Evolutionary conservation across 2,888 invertebrate genomes (phyloP).

Genomic region (Cataglyphis livida): DNA sequence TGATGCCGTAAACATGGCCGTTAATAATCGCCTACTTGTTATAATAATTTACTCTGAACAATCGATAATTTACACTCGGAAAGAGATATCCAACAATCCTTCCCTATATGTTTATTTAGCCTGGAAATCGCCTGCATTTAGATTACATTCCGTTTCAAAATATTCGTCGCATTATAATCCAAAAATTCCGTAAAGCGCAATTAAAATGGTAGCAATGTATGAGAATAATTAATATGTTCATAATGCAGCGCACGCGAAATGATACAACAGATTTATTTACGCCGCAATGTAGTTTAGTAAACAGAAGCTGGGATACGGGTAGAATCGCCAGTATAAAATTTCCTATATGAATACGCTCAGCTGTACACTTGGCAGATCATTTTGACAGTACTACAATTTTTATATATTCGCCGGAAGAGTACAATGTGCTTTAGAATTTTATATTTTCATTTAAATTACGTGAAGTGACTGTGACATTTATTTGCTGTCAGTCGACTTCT

Average conservation of each 20-base stretch:
- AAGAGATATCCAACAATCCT: constrained; percentile 4
- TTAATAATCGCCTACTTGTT: constrained; percentile 39
- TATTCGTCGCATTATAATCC: background rate
- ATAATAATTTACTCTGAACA: constrained; percentile 41
- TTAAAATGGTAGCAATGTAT: background rate
- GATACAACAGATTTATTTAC: constrained; percentile 30
- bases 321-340: background rate
- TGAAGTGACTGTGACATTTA: background rate
- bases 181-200: constrained; percentile 22
- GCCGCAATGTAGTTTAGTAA: background rate
- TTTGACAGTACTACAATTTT: constrained; percentile 17
- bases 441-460: background rate
- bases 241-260: constrained; percentile 7
- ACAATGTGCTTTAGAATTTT: constrained; percentile 18
- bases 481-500: background rate
- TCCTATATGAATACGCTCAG: background rate
- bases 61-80: constrained; percentile 43
- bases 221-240: constrained; percentile 26
- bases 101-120: background rate
- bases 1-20: constrained; percentile 41
- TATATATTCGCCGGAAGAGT: background rate
- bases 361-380: background rate
- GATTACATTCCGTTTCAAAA: background rate
- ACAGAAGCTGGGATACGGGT: background rate
- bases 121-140: constrained; percentile 4